Conservation (phyloP, 2,797 vertebrate genomes). For the Arnoldichthys spilopterus region DNA sequence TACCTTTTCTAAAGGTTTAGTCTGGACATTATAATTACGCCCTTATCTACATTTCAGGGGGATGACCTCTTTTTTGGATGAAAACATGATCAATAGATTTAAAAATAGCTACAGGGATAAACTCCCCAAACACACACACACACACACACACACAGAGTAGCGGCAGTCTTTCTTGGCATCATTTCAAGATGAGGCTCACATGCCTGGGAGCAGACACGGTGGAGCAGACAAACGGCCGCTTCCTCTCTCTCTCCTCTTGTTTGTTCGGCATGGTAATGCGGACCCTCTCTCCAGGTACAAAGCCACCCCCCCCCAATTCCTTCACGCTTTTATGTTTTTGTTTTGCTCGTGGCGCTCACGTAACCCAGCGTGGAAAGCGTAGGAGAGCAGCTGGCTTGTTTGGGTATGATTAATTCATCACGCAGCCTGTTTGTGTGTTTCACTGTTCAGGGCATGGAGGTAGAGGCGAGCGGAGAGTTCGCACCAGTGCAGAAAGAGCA, state of each 20-base stretch:
- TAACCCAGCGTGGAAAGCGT: conserved; percentile 5
- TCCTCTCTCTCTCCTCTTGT: conserved; percentile 66
- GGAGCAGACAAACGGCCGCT: conserved; percentile 68
- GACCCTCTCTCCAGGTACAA: conserved; percentile 79
- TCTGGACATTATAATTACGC: too few relatives aligned
- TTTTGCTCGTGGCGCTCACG: conserved; percentile 25
- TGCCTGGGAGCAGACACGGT: conserved; percentile 72
- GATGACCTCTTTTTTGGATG: too few relatives aligned
- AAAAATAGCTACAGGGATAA: conserved; percentile 5
- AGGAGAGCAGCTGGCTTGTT: conserved; percentile 37
- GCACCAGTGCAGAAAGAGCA: conserved; percentile 25
- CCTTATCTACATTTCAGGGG: too few relatives aligned
- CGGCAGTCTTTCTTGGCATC: conserved; percentile 66
- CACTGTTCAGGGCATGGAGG: conserved; percentile 11
- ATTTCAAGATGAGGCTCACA: conserved; percentile 72
- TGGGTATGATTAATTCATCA: conserved; percentile 73
- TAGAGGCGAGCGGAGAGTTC: conserved; percentile 38
- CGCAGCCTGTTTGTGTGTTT: conserved; percentile 67
- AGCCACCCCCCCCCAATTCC: background rate
- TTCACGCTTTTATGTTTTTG: conserved; percentile 24
- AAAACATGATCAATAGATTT: background rate
- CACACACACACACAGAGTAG: conserved; percentile 11
- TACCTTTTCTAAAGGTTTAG: too few relatives aligned
- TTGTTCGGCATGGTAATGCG: conserved; percentile 74
- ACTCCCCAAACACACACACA: background rate